phyloP scores from a whole-genome alignment of 64 coral and sea anemone genomes.

The Montipora cactus region DNA sequence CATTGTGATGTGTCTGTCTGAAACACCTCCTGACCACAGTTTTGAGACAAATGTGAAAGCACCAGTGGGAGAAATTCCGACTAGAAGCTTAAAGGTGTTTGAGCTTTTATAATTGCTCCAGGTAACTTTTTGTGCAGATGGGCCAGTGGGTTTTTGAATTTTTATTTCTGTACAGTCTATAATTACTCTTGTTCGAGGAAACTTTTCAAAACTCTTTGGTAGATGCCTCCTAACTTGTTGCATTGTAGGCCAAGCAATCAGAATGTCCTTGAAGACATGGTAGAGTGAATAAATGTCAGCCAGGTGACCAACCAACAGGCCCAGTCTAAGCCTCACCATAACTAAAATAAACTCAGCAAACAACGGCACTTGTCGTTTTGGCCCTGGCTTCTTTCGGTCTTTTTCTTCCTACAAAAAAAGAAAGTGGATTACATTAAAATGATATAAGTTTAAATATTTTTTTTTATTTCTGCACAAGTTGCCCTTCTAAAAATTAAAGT shows the following conservation, averaged over 20 bases:
- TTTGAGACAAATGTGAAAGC: too few relatives aligned
- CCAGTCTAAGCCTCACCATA: constrained; percentile 12
- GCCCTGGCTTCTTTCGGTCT: not conserved
- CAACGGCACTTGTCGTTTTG: constrained; percentile 3
- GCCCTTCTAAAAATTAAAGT: not conserved
- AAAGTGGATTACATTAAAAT: constrained; percentile 16
- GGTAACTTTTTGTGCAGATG: constrained; percentile 23
- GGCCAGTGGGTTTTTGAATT: too few relatives aligned
- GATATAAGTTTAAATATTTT: not conserved
- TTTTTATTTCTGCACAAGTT: not conserved
- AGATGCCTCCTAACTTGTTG: not conserved
- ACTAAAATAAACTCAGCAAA: constrained; percentile 30
- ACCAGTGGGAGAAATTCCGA: constrained; percentile 29
- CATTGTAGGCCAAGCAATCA: too few relatives aligned
- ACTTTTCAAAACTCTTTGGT: constrained; percentile 38
- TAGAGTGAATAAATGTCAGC: constrained; percentile 19
- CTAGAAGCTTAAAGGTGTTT: constrained; percentile 57
- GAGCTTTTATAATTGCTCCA: constrained; percentile 62
- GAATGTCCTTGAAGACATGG: not conserved
- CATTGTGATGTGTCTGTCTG: too few relatives aligned
- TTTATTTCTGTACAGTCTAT: constrained; percentile 7
- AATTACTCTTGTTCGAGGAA: constrained; percentile 50
- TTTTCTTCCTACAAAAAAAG: constrained; percentile 2
- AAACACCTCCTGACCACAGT: too few relatives aligned
- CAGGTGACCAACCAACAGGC: not conserved